phyloP scores from a whole-genome alignment of 2,797 vertebrate genomes.

The Onychomys arenicola region DNA sequence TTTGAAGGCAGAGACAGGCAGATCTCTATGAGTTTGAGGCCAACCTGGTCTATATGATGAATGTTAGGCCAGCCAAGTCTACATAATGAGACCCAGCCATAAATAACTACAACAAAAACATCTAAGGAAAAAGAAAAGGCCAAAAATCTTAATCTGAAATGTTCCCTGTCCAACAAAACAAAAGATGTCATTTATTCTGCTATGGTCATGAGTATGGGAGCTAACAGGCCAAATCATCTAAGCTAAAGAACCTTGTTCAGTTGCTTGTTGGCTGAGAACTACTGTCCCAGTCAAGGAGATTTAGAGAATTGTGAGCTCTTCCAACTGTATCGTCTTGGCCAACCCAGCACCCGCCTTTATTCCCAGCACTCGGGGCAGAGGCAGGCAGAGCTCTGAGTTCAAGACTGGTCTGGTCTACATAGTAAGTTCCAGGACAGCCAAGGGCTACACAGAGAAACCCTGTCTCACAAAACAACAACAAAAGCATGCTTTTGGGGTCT shows the following conservation, averaged over 20 bases:
- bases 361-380: neutral
- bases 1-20: neutral
- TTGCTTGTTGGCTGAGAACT: slow-evolving; percentile 2
- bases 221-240: neutral
- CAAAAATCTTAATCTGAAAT: neutral
- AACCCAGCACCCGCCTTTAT: neutral
- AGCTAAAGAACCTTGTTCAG: neutral
- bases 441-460: neutral
- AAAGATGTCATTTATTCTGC: neutral
- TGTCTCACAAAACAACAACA: neutral
- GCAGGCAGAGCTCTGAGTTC: neutral
- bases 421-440: neutral
- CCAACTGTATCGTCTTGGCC: neutral
- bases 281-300: neutral
- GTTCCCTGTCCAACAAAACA: neutral
- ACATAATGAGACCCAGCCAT: neutral
- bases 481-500: neutral
- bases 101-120: neutral
- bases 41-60: neutral
- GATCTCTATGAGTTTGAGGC: neutral
- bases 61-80: neutral
- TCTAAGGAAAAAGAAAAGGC: neutral
- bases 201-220: neutral
- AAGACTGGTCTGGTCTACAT: neutral
- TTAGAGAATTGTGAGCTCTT: neutral